phyloP scores from a whole-genome alignment of 2,113 vertebrate species.

The Callithrix jacchus region DNA sequence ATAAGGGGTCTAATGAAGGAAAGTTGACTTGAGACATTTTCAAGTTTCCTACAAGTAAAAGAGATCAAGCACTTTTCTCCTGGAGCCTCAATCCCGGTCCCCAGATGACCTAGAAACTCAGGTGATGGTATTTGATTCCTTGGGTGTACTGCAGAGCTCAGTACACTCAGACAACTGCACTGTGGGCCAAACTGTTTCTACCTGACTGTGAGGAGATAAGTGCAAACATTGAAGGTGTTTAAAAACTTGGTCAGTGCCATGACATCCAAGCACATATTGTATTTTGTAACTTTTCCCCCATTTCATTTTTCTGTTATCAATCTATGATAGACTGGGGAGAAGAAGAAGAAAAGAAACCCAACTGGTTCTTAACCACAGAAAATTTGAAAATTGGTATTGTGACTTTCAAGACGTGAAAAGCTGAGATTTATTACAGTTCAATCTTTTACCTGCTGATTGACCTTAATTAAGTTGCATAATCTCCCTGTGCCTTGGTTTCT shows the following conservation, averaged over 20 bases:
- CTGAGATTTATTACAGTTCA: background rate
- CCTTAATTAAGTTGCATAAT: background rate
- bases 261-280: background rate
- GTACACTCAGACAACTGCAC: too few relatives aligned
- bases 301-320: background rate
- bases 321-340: background rate
- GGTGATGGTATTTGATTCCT: background rate
- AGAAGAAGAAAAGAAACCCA: background rate
- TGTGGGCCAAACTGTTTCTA: background rate
- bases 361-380: background rate
- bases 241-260: background rate
- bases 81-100: too few relatives aligned
- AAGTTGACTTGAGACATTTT: background rate
- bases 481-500: background rate
- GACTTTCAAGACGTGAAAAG: background rate
- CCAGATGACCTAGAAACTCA: background rate
- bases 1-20: background rate
- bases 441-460: background rate
- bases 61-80: background rate
- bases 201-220: too few relatives aligned
- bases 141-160: background rate
- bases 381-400: background rate
- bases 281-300: background rate
- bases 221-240: background rate
- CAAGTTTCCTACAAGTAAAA: background rate